phyloP scores from a whole-genome alignment of 2,797 vertebrate species.

The Delichon dasypus region DNA sequence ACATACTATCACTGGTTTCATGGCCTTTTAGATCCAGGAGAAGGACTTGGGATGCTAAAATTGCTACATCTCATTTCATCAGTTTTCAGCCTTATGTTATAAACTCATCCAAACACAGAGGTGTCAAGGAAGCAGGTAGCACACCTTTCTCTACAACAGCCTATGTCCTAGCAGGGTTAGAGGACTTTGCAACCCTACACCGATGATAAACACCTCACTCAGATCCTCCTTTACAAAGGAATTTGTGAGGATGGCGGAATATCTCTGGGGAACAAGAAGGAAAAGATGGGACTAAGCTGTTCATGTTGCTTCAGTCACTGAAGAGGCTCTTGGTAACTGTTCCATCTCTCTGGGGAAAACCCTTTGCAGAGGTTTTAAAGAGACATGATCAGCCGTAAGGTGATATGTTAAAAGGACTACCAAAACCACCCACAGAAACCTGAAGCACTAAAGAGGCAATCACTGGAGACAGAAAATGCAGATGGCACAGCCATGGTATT shows the following conservation, averaged over 20 bases:
- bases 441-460: not conserved
- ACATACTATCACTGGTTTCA: not conserved
- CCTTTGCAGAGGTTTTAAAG: not conserved
- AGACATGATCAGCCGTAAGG: not conserved
- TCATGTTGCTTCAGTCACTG: not conserved
- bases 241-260: not conserved
- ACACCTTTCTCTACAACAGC: not conserved
- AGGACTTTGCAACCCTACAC: not conserved
- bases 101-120: not conserved
- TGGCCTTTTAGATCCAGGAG: not conserved
- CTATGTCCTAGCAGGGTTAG: not conserved
- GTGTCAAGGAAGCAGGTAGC: not conserved
- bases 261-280: not conserved
- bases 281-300: not conserved
- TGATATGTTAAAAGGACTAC: conserved; percentile 12
- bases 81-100: not conserved
- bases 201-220: not conserved
- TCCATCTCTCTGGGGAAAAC: not conserved
- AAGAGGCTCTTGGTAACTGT: not conserved
- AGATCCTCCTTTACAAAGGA: not conserved
- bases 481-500: not conserved
- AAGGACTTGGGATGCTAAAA: not conserved
- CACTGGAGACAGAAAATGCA: not conserved
- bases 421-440: not conserved
- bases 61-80: not conserved